Percentiles rank a stretch among this genome's conserved stretches.
These are phyloP conservation scores for Poeciliopsis prolifica DNA, from an alignment of 2,113 vertebrate species.

Conservation along the genomic window DNA sequence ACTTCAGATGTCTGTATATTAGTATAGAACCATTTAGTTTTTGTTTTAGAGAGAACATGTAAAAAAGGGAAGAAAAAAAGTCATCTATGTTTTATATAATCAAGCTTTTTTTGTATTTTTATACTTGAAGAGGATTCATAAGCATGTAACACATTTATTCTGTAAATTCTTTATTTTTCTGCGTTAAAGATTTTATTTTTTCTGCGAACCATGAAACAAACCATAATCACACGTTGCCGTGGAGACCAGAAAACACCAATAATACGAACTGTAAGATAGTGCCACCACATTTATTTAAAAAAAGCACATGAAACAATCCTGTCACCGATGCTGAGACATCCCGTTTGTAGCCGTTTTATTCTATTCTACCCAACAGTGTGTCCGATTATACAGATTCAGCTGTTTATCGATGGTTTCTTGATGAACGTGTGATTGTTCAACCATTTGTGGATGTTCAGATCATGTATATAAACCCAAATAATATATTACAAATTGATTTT, in stretches of 20 bases:
- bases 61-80: conserved; percentile 60
- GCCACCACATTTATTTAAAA: conserved; percentile 12
- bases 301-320: conserved; percentile 57
- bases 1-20: conserved; percentile 60
- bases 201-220: conserved; percentile 45
- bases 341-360: conserved; percentile 61
- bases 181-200: conserved; percentile 61
- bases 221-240: conserved; percentile 42
- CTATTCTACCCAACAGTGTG: conserved; percentile 64
- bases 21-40: conserved; percentile 65
- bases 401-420: conserved; percentile 63
- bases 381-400: conserved; percentile 40
- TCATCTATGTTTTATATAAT: conserved; percentile 82
- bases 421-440: conserved; percentile 74
- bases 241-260: conserved; percentile 16
- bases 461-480: conserved; percentile 73
- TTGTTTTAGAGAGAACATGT: conserved; percentile 69
- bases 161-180: conserved; percentile 73
- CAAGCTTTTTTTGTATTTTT: conserved; percentile 81
- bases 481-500: conserved; percentile 61
- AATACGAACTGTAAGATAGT: background rate
- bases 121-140: conserved; percentile 76
- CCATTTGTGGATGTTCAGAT: conserved; percentile 69
- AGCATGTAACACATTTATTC: conserved; percentile 62
- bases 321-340: conserved; percentile 27